Percentiles rank a stretch among this genome's conserved stretches.
phyloP scores from a whole-genome alignment of 2,888 invertebrate genomes.

The Cryptosula pallasiana region DNA sequence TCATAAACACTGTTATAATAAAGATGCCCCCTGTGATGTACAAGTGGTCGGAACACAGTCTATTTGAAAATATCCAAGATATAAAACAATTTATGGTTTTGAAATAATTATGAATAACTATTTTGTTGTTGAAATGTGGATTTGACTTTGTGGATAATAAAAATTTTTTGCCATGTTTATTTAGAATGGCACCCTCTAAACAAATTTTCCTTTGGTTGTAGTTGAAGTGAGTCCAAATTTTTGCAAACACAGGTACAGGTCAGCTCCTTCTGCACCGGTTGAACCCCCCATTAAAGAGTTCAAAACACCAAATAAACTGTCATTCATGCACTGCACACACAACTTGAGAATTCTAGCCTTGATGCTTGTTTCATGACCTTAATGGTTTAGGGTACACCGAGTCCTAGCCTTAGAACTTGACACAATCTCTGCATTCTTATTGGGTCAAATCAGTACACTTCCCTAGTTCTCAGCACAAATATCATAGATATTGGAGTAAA shows the following conservation, averaged over 20 bases:
- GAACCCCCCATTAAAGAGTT: neutral
- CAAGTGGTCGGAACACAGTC: too few relatives aligned
- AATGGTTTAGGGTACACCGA: neutral
- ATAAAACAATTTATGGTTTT: too few relatives aligned
- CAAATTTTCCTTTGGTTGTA: too few relatives aligned
- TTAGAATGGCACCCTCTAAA: too few relatives aligned
- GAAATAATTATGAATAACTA: too few relatives aligned
- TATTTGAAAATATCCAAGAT: too few relatives aligned
- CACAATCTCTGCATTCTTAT: neutral
- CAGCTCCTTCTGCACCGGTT: neutral
- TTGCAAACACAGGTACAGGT: neutral
- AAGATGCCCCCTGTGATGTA: too few relatives aligned
- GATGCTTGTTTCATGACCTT: neutral
- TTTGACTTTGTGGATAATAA: too few relatives aligned
- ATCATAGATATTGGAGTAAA: neutral
- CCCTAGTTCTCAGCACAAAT: neutral
- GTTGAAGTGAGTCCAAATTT: too few relatives aligned
- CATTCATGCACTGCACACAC: neutral
- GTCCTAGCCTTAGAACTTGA: neutral
- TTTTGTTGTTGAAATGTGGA: too few relatives aligned
- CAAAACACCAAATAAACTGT: neutral
- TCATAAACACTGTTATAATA: too few relatives aligned
- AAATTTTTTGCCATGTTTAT: too few relatives aligned
- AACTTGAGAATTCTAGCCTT: neutral
- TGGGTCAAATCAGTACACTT: neutral